Percentiles rank a stretch among this genome's conserved stretches.
Evolutionary conservation across 2,113 vertebrate species (phyloP).

Genomic region (Archilochus colubris): DNA sequence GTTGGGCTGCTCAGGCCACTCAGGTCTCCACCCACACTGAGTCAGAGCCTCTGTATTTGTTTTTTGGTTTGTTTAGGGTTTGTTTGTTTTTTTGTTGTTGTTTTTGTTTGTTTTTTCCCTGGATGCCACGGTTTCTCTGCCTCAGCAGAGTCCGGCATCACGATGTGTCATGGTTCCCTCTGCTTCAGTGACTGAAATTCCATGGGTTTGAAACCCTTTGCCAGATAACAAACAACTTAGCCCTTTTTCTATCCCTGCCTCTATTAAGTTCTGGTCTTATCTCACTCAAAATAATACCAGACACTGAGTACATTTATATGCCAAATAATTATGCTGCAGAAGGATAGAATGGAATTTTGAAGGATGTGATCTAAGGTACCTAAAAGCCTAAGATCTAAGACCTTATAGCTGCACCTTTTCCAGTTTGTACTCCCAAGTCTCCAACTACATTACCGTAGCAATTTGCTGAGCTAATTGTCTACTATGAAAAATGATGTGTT

Average conservation of each 20-base stretch:
- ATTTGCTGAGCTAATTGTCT: conserved; percentile 15
- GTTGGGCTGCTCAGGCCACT: no score
- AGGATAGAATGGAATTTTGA: neutral
- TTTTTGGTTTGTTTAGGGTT: no score
- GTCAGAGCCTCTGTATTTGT: no score
- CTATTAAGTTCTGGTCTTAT: neutral
- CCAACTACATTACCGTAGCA: neutral
- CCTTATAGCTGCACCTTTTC: neutral
- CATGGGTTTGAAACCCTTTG: neutral
- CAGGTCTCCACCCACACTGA: no score
- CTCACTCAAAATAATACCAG: neutral
- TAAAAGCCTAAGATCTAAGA: neutral
- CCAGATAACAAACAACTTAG: neutral
- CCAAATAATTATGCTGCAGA: neutral
- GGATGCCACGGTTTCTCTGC: no score
- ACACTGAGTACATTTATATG: neutral
- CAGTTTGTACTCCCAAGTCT: neutral
- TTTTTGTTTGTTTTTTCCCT: no score
- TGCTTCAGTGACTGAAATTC: no score
- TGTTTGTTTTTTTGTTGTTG: no score
- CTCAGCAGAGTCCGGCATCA: no score
- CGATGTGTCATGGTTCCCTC: no score
- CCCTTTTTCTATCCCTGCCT: neutral
- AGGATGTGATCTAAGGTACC: neutral
- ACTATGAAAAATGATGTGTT: neutral